Evolutionary conservation across 2,797 vertebrate genomes (phyloP), one percentile per base, ranked within the genome.

Genomic region (Oreortyx pictus): DNA sequence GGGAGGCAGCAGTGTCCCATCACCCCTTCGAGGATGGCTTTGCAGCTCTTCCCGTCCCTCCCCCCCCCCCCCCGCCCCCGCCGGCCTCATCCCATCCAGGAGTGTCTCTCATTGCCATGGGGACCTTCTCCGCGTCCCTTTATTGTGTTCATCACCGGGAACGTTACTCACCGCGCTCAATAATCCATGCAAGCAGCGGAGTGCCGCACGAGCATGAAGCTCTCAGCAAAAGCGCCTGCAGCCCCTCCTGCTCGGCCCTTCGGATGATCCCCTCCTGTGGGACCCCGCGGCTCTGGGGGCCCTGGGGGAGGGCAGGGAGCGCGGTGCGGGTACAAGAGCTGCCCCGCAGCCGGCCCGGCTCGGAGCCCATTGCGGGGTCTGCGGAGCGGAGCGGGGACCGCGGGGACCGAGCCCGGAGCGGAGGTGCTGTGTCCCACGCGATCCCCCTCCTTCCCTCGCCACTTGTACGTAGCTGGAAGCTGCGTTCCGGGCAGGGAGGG

Each of bases 131-230:
- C 74, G 23, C 43, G 23, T 44, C 7, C 50, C 66, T 52, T 6
- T 4, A 3, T 18, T 16, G 17, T 14, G 1, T 9, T 47, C 33
- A 35, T 65, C 70, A 14, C 43, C 11, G 2, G 0, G 47, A 43
- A 22, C 1, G 7, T 13, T 11, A 11, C 1, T 46, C 11, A 35
- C 22, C 47, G 2, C 0, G 4, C 41, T 31, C 33, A 59, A 9
- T 15, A 6, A 52, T 17, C 35, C 24, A 35, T 11, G 16, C 41
- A 37, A 3, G 35, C 22, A 14, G 2, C 2, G 13, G 47, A 0
- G 2, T 8, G 62, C 23, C 85, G 3, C 33, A 3, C 11, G 5
- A 1, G 9, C 1, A 47, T 44, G 39, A 7, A 14, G 43, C 3
- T 13, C 14, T 25, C 57, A 6, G 24, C 74, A 46, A 37, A 37